Conservation (phyloP, 2,113 vertebrate species). For the Oryzias melastigma region DNA sequence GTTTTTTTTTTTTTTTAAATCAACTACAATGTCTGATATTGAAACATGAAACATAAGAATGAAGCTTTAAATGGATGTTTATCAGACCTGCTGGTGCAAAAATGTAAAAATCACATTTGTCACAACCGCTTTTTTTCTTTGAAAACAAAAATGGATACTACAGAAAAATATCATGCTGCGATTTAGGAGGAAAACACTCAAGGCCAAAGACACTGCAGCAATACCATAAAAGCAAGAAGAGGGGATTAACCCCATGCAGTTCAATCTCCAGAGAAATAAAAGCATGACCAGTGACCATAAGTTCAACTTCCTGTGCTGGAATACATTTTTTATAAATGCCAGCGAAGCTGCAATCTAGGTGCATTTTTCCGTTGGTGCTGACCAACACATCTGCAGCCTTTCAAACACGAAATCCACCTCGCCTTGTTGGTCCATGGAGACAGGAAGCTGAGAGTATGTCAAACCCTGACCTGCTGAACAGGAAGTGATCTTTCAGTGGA, state of each 20-base stretch:
- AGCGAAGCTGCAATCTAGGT: conserved; percentile 40
- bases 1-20: too few relatives aligned
- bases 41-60: too few relatives aligned
- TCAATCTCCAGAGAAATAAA: conserved; percentile 15
- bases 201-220: conserved; percentile 1
- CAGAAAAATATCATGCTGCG: too few relatives aligned
- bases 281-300: conserved; percentile 19
- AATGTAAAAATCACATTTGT: too few relatives aligned
- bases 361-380: conserved; percentile 25
- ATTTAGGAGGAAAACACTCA: neutral
- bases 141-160: too few relatives aligned
- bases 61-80: too few relatives aligned
- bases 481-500: conserved; percentile 1
- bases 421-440: neutral
- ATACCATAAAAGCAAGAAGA: conserved; percentile 3
- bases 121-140: too few relatives aligned
- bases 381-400: conserved; percentile 30
- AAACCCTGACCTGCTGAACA: conserved; percentile 6
- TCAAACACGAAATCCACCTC: conserved; percentile 6
- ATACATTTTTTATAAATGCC: conserved; percentile 50
- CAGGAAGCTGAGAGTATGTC: neutral
- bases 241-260: neutral
- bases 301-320: conserved; percentile 16
- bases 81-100: too few relatives aligned
- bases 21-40: too few relatives aligned